These are phyloP conservation scores for Semibalanus balanoides DNA, from an alignment of 1,140 invertebrate genomes.

Conservation along the genomic window DNA sequence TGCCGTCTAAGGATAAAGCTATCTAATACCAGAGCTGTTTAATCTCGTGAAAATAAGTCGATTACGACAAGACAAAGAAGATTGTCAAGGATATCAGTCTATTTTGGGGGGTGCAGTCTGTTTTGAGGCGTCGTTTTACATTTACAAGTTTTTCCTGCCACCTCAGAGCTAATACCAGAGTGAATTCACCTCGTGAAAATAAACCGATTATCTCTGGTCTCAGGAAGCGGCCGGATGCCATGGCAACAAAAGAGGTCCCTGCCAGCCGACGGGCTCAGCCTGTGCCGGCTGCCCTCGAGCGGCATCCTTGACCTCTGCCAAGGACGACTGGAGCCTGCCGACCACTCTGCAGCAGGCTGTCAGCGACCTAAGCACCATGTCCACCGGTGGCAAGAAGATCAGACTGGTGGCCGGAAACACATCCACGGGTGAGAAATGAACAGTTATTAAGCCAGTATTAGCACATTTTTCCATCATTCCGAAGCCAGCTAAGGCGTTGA, in stretches of 20 bases:
- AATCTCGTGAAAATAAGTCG: constrained; percentile 19
- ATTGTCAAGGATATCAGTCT: constrained; percentile 15
- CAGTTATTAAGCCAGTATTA: too few relatives aligned
- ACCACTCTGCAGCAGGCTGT: neutral
- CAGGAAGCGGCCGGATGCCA: neutral
- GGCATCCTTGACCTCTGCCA: neutral
- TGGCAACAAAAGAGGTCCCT: neutral
- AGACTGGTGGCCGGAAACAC: constrained; percentile 17
- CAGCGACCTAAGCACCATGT: neutral
- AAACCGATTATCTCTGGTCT: neutral
- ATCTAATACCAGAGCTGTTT: too few relatives aligned
- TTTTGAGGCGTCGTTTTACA: too few relatives aligned
- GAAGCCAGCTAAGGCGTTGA: too few relatives aligned
- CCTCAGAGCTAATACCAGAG: too few relatives aligned
- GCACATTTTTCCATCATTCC: too few relatives aligned
- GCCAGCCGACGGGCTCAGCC: neutral
- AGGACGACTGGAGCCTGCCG: neutral
- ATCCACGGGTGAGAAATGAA: constrained; percentile 14
- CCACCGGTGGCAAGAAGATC: constrained; percentile 11
- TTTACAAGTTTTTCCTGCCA: too few relatives aligned
- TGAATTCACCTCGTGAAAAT: constrained; percentile 19
- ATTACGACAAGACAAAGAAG: constrained; percentile 8
- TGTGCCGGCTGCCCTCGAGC: neutral
- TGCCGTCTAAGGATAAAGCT: too few relatives aligned
- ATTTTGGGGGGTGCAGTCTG: too few relatives aligned